Evolutionary conservation across 1,140 invertebrate species (phyloP), one percentile per base, ranked within the genome.

Genomic region (Diabrotica virgifera): DNA sequence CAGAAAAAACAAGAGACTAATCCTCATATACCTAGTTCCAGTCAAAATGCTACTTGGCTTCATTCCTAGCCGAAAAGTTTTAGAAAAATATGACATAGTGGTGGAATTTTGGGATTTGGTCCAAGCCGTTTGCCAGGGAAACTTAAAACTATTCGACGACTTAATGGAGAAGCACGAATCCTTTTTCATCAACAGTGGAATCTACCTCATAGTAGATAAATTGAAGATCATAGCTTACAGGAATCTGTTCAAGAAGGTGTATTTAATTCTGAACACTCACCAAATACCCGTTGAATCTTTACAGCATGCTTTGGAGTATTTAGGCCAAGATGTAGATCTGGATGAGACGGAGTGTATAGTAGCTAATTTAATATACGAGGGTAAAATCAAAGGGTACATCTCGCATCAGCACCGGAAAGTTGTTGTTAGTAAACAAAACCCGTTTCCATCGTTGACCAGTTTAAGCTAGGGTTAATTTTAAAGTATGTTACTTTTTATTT

Each of bases 171-270:
- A 87, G 52, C 89, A 97, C 74, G 94, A 98, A 80, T 80, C 85
- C 0, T 98, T 97, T 77, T 97, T 99, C 70, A 97, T 98, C 61
- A 90, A 90, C 72, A 95, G 90, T 74, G 96, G 96, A 40, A 96
- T 99, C 73, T 99, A 97, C 81, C 83, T 99, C 12, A 95, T 99
- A 75, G 88, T 99, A 6, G 96, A 99, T 76, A 98, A 98, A 78
- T 81, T 99, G 0, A 97, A 96, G 78, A 91, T 95, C 55, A 92
- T 96, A 52, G 93, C 96, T 0, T 98, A 97, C 76, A 86, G 96
- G 66, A 99, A 98, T 85, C 85, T 99, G 35, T 98, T 98, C 75
- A 96, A 96, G 74, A 96, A 95, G 87, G 94, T 98, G 72, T 94
- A 93, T 79, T 77, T 93, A 11, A 87, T 94, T 8, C 81, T 93